These are phyloP conservation scores for Mamestra configurata DNA, from an alignment of 1,140 invertebrate species.

Conservation along the genomic window DNA sequence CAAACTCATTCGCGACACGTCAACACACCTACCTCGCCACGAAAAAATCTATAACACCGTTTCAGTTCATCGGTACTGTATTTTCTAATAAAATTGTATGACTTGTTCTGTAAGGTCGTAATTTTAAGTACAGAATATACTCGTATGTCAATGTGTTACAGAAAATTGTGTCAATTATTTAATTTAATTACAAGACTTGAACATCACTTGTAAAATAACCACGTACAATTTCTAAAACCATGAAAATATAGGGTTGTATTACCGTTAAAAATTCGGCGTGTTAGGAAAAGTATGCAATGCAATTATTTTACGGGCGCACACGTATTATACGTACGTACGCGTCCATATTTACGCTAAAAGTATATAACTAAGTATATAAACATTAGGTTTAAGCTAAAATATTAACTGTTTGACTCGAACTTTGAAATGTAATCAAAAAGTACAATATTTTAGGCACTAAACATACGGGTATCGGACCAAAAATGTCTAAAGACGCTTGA, in stretches of 20 bases:
- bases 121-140: no score
- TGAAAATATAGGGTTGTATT: background rate
- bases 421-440: background rate
- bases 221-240: background rate
- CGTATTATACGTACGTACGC: slow-evolving; percentile 12
- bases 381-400: slow-evolving; percentile 11
- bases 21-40: no score
- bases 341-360: background rate
- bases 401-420: background rate
- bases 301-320: slow-evolving; percentile 7
- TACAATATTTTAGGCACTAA: slow-evolving; percentile 27
- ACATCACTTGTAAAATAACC: background rate
- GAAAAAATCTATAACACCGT: no score
- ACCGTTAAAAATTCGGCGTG: background rate
- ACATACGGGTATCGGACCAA: slow-evolving; percentile 53
- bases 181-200: background rate
- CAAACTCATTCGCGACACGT: no score
- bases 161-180: background rate
- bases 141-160: no score
- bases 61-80: no score
- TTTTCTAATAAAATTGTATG: no score
- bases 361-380: slow-evolving; percentile 12
- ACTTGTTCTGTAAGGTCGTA: no score
- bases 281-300: background rate
- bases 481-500: slow-evolving; percentile 42